A percentile compares a stretch with the other conserved stretches of the same genome.
Conservation (phyloP, 2,113 vertebrate species). For the Trochalopteron elliotii region DNA sequence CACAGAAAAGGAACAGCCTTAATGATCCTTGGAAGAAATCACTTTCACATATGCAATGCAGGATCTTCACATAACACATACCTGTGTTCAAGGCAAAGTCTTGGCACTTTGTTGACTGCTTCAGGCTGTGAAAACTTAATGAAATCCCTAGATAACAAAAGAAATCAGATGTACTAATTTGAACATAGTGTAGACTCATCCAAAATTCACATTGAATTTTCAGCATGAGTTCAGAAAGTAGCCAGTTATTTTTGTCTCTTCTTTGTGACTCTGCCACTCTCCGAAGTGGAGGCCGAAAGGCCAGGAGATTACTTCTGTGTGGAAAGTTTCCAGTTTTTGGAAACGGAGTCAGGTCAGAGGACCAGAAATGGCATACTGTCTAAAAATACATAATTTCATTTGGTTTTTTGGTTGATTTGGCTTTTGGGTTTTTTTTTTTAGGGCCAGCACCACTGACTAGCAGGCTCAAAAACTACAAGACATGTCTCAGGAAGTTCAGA, state of each 20-base stretch:
- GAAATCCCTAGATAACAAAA: neutral
- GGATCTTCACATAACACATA: neutral
- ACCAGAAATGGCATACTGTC: neutral
- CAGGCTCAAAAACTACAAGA: neutral
- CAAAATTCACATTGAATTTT: neutral
- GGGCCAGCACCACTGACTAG: neutral
- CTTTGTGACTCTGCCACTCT: neutral
- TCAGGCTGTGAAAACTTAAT: neutral
- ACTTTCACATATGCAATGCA: neutral
- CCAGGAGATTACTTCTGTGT: neutral
- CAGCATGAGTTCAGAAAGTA: neutral
- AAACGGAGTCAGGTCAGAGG: neutral
- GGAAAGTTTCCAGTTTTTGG: neutral
- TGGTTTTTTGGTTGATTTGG: neutral
- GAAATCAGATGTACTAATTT: neutral
- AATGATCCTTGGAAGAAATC: neutral
- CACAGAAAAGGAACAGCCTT: neutral
- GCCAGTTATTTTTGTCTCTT: neutral
- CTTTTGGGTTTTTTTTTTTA: neutral
- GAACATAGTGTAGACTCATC: rapidly evolving
- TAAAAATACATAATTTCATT: neutral
- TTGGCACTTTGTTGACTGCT: neutral
- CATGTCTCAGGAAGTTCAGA: neutral
- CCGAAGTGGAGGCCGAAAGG: neutral
- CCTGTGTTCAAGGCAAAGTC: neutral